Conservation (phyloP, 2,113 vertebrate genomes). For the Corapipo altera region DNA sequence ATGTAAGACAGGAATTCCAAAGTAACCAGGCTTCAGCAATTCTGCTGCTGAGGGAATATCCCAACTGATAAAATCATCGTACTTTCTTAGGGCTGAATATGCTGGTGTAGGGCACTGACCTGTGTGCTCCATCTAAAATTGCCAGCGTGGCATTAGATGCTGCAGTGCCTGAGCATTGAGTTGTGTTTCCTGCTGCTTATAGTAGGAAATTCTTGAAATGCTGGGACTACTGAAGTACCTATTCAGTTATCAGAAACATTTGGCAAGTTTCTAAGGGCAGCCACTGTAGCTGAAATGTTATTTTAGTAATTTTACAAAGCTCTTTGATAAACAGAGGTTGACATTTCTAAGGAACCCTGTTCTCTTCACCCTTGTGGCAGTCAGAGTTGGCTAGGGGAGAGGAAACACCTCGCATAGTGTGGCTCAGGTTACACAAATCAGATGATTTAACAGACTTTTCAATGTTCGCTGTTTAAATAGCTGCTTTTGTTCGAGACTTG, state of each 20-base stretch:
- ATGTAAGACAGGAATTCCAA: not conserved
- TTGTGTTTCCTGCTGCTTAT: slow-evolving; percentile 5
- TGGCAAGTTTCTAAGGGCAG: slow-evolving; percentile 15
- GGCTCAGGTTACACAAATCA: slow-evolving; percentile 49
- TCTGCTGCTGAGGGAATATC: not conserved
- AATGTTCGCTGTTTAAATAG: slow-evolving; percentile 44
- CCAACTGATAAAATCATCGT: not conserved
- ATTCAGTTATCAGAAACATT: slow-evolving; percentile 46
- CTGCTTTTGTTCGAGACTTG: slow-evolving; percentile 52
- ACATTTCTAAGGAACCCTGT: slow-evolving; percentile 49
- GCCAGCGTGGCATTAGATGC: not conserved
- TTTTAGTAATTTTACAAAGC: slow-evolving; percentile 58
- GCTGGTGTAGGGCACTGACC: not conserved
- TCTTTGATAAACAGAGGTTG: slow-evolving; percentile 46
- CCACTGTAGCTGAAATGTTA: slow-evolving; percentile 33
- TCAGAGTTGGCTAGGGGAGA: slow-evolving; percentile 1
- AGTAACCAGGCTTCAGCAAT: not conserved
- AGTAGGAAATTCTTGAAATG: slow-evolving; percentile 57
- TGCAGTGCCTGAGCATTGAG: not conserved
- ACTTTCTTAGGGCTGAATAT: not conserved
- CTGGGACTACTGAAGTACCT: slow-evolving; percentile 24
- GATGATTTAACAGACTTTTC: slow-evolving; percentile 39
- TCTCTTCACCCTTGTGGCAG: slow-evolving; percentile 23
- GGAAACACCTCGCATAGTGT: slow-evolving; percentile 23
- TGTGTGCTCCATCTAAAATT: accelerated